Percentiles rank a stretch among this genome's conserved stretches.
phyloP scores from a whole-genome alignment of 2,888 invertebrate genomes.

The Colletes collaris region DNA sequence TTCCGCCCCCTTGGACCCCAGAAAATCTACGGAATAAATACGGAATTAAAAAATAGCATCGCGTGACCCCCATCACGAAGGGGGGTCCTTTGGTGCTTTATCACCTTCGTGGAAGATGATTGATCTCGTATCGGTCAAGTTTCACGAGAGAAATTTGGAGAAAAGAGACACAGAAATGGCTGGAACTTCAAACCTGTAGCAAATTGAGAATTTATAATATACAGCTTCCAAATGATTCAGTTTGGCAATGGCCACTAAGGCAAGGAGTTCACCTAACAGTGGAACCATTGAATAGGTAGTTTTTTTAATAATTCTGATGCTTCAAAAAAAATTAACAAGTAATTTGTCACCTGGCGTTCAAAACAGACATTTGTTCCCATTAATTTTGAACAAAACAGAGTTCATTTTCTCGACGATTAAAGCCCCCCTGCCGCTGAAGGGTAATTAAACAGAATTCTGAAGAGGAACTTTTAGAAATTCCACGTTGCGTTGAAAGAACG shows the following conservation, averaged over 20 bases:
- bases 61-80: not conserved
- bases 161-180: too few relatives aligned
- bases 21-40: not conserved
- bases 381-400: not conserved
- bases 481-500: too few relatives aligned
- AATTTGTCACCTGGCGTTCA: not conserved
- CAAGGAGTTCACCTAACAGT: too few relatives aligned
- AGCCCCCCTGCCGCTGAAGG: not conserved
- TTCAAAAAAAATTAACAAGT: not conserved
- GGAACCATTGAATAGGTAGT: too few relatives aligned
- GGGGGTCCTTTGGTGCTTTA: conserved; percentile 1
- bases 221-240: too few relatives aligned
- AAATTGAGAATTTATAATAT: too few relatives aligned
- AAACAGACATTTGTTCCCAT: not conserved
- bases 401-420: not conserved
- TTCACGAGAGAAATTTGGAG: too few relatives aligned
- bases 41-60: conserved; percentile 49
- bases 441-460: too few relatives aligned
- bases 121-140: not conserved
- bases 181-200: too few relatives aligned
- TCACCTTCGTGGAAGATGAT: not conserved
- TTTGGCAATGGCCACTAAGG: too few relatives aligned
- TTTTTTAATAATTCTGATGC: not conserved
- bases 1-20: conserved; percentile 7
- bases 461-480: too few relatives aligned